Conservation (phyloP, 2,797 vertebrate genomes). For the Ataeniobius toweri region DNA sequence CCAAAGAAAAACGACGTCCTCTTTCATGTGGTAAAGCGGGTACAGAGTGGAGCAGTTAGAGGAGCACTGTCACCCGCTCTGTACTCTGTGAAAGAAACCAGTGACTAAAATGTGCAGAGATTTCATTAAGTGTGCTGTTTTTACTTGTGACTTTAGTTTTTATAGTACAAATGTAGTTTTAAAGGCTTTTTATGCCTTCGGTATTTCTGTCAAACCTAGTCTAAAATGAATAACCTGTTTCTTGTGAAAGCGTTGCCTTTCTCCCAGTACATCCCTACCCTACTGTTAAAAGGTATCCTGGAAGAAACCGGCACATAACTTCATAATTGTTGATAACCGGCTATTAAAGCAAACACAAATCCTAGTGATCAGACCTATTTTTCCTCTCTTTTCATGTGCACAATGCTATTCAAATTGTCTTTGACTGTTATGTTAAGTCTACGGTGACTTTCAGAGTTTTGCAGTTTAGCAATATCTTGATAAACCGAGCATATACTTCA, state of each 20-base stretch:
- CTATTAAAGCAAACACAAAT: not conserved
- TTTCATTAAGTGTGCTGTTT: conserved; percentile 10
- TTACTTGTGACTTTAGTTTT: not conserved
- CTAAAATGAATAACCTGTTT: not conserved
- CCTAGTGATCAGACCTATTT: not conserved
- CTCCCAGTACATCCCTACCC: not conserved
- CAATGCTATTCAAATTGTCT: not conserved
- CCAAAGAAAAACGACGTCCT: not conserved
- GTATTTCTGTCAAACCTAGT: not conserved
- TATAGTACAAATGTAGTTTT: too few species aligned
- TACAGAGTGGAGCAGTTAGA: conserved; percentile 37
- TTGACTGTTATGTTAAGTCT: not conserved
- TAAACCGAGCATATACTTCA: too few species aligned
- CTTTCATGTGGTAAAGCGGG: conserved; percentile 37
- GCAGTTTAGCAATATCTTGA: too few species aligned
- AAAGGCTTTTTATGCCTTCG: not conserved
- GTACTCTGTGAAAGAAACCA: conserved; percentile 65
- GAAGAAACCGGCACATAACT: not conserved
- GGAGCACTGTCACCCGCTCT: conserved; percentile 40
- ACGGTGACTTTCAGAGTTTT: too few species aligned
- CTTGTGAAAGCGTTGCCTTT: not conserved
- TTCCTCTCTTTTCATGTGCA: not conserved
- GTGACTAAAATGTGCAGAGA: conserved; percentile 60
- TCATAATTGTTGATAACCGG: not conserved
- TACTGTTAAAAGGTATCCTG: not conserved